Conservation (phyloP, 2,888 invertebrate species). For the Rotaria macrura region DNA sequence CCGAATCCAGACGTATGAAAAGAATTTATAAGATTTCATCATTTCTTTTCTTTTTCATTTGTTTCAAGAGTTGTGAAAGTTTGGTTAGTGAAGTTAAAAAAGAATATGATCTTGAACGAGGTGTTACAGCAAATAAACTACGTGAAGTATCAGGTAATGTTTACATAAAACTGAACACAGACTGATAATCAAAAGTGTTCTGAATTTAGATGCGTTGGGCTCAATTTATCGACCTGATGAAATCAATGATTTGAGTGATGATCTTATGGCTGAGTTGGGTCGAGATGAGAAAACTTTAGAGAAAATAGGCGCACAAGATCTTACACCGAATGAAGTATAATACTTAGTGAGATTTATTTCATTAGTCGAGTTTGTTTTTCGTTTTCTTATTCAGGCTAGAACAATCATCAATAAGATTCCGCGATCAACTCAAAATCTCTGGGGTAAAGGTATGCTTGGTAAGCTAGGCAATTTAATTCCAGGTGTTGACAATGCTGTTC, state of each 20-base stretch:
- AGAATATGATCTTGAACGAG: not conserved
- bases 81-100: conserved; percentile 4
- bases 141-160: not conserved
- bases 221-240: not conserved
- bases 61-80: not conserved
- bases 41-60: not conserved
- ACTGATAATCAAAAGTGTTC: too few species aligned
- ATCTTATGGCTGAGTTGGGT: conserved; percentile 19
- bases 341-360: not conserved
- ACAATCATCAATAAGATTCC: conserved; percentile 14
- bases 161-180: not conserved
- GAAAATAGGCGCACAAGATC: conserved; percentile 17
- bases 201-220: not conserved
- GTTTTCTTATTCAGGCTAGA: not conserved
- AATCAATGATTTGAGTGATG: not conserved
- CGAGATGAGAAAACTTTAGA: not conserved
- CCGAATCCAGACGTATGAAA: conserved; percentile 4
- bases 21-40: not conserved
- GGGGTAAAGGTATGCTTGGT: not conserved
- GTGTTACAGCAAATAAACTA: not conserved
- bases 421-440: not conserved
- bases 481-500: not conserved
- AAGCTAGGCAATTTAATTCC: conserved; percentile 11
- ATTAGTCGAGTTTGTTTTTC: not conserved
- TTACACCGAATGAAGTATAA: not conserved